phyloP scores from a whole-genome alignment of 2,888 invertebrate genomes.

The Heliconius cydno region DNA sequence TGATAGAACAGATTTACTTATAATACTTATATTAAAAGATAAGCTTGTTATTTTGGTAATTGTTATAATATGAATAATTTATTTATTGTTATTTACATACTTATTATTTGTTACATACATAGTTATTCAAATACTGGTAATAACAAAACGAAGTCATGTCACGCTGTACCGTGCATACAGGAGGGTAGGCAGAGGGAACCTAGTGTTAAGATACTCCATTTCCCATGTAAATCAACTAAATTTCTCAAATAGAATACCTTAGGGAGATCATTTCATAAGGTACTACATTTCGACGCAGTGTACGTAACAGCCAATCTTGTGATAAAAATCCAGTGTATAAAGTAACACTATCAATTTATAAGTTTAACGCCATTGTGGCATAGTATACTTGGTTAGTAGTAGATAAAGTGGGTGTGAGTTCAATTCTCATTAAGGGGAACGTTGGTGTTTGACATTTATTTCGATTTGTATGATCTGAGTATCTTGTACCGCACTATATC shows the following conservation, averaged over 20 bases:
- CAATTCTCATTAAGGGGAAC: neutral
- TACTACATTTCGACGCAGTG: neutral
- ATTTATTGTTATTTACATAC: neutral
- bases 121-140: no score
- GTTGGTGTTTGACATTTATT: neutral
- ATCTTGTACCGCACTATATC: neutral
- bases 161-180: no score
- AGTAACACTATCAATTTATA: conserved; percentile 3
- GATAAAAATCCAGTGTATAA: conserved; percentile 28
- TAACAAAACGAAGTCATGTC: no score
- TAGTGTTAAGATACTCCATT: no score
- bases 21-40: no score
- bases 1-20: no score
- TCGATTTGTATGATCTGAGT: neutral
- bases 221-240: no score
- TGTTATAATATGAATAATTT: neutral
- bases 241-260: neutral
- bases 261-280: neutral
- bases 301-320: conserved; percentile 8
- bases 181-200: no score
- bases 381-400: neutral
- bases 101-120: no score
- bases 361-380: neutral
- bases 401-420: neutral
- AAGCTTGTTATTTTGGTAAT: neutral